Evolutionary conservation across 2,113 vertebrate species (phyloP).

Genomic region (Lanius ludovicianus): DNA sequence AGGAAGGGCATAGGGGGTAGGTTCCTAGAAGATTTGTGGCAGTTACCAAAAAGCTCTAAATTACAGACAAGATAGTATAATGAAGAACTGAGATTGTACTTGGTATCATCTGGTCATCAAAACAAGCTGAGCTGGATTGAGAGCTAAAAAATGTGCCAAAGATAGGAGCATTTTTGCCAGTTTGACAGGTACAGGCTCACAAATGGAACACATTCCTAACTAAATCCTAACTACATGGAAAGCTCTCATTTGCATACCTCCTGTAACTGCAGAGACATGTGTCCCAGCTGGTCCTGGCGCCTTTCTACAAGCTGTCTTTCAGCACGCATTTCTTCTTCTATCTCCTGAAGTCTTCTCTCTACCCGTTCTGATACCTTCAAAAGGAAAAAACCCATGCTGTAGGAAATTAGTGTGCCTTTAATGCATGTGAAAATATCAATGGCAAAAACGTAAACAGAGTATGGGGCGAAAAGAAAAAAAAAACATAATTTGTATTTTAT

Average conservation of each 20-base stretch:
- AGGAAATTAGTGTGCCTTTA: background rate
- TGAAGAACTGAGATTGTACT: background rate
- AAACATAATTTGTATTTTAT: background rate
- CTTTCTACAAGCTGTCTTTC: slow-evolving; percentile 77
- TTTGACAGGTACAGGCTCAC: background rate
- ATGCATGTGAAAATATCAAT: background rate
- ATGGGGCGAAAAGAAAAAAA: background rate
- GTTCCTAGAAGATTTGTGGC: background rate
- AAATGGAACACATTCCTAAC: background rate
- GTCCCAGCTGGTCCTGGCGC: slow-evolving; percentile 76
- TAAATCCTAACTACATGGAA: background rate
- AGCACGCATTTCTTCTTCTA: slow-evolving; percentile 82
- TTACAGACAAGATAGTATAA: background rate
- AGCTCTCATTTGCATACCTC: slow-evolving; percentile 75
- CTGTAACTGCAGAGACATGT: slow-evolving; percentile 79
- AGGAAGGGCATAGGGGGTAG: background rate
- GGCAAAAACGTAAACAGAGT: background rate
- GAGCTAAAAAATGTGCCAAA: background rate
- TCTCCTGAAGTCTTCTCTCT: slow-evolving; percentile 86
- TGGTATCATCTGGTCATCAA: background rate
- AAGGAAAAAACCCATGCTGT: background rate
- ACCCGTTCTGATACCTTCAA: slow-evolving; percentile 84
- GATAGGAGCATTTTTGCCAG: background rate
- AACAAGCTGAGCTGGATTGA: background rate
- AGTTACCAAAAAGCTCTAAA: background rate